A percentile compares a stretch with the other conserved stretches of the same genome.
These are phyloP conservation scores for Thalassophryne amazonica DNA, from an alignment of 2,797 vertebrate genomes.

Conservation along the genomic window DNA sequence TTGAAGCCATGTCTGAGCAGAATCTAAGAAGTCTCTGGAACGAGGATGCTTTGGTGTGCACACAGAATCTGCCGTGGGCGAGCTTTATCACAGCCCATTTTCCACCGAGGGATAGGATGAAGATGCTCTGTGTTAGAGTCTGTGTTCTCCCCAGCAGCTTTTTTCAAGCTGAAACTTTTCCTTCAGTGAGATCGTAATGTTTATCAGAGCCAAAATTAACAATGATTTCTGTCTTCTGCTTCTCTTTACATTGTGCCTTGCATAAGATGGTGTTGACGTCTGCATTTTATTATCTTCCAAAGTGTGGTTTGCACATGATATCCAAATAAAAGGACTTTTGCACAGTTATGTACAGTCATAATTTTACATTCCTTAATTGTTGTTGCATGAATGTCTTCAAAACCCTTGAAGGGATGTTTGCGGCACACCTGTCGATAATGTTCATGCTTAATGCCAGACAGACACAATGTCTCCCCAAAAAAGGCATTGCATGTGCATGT, in stretches of 20 bases:
- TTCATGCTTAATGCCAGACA: too few species aligned
- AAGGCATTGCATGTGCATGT: too few species aligned
- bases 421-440: too few species aligned
- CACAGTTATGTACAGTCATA: too few species aligned
- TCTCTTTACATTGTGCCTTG: not conserved
- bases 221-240: not conserved
- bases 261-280: not conserved
- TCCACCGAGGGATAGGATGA: conserved; percentile 15
- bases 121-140: conserved; percentile 1
- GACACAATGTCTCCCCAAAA: too few species aligned
- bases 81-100: conserved; percentile 43
- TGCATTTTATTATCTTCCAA: too few species aligned
- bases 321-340: too few species aligned
- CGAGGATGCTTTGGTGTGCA: not conserved
- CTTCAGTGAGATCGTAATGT: not conserved
- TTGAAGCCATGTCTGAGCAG: conserved; percentile 14
- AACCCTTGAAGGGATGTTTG: too few species aligned
- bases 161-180: not conserved
- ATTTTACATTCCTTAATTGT: too few species aligned
- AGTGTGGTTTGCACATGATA: too few species aligned
- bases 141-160: not conserved
- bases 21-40: conserved; percentile 27
- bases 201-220: not conserved
- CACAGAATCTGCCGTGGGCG: conserved; percentile 21
- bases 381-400: too few species aligned